Conservation (phyloP, 2,888 invertebrate species). For the Ectropis crepuscularia region DNA sequence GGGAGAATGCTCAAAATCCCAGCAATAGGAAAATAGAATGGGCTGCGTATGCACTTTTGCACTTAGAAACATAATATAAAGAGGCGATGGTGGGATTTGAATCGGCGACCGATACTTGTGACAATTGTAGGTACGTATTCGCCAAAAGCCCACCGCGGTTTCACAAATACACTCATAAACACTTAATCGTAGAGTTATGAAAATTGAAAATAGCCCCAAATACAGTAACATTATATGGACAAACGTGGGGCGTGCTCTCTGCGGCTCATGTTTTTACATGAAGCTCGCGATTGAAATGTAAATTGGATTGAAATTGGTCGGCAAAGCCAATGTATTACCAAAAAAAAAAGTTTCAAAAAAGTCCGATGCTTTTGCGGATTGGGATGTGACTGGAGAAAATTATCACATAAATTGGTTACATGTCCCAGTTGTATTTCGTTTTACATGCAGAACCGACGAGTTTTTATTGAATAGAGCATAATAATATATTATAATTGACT, state of each 20-base stretch:
- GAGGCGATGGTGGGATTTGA: too few relatives aligned
- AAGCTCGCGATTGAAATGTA: conserved; percentile 77
- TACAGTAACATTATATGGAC: conserved; percentile 64
- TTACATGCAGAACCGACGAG: conserved; percentile 13
- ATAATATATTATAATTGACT: background rate
- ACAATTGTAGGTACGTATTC: too few relatives aligned
- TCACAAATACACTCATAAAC: too few relatives aligned
- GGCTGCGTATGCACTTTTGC: too few relatives aligned
- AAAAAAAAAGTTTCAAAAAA: conserved; percentile 58
- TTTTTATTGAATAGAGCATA: conserved; percentile 24
- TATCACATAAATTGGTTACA: conserved; percentile 50
- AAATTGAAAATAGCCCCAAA: conserved; percentile 39
- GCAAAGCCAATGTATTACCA: conserved; percentile 69
- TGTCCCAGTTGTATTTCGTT: conserved; percentile 20
- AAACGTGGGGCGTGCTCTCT: conserved; percentile 54
- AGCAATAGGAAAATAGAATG: too few relatives aligned
- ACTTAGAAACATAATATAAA: too few relatives aligned
- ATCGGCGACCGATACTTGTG: too few relatives aligned
- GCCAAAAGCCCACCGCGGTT: too few relatives aligned
- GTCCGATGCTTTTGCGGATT: conserved; percentile 57
- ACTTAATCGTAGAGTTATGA: conserved; percentile 33
- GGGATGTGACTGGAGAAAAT: conserved; percentile 58
- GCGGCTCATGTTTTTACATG: conserved; percentile 76
- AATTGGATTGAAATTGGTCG: conserved; percentile 77
- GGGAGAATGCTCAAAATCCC: too few relatives aligned